A percentile compares a stretch with the other conserved stretches of the same genome.
These are phyloP conservation scores for Notocelia uddmanniana DNA, from an alignment of 2,888 invertebrate genomes.

Conservation along the genomic window DNA sequence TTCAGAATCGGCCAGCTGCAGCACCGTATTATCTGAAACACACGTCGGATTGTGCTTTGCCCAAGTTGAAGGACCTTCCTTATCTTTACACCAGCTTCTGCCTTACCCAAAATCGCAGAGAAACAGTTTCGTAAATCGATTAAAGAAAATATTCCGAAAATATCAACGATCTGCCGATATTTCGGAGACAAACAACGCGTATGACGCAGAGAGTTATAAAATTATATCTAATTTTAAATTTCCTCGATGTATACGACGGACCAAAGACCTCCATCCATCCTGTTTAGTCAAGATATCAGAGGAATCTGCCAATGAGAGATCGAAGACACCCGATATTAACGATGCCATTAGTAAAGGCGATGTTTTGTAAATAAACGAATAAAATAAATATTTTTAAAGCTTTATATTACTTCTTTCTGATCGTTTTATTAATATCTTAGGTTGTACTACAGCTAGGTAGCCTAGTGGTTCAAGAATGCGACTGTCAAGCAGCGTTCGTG, in stretches of 20 bases:
- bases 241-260: constrained; percentile 62
- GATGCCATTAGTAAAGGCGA: constrained; percentile 49
- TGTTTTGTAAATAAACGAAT: constrained; percentile 48
- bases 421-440: constrained; percentile 6
- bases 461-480: not conserved
- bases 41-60: constrained; percentile 30
- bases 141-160: constrained; percentile 66
- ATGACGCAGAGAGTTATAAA: constrained; percentile 53
- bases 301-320: constrained; percentile 58
- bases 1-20: constrained; percentile 33
- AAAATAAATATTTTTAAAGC: constrained; percentile 24
- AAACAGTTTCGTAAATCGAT: constrained; percentile 62
- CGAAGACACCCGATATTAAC: constrained; percentile 48
- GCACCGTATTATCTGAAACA: constrained; percentile 35
- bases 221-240: constrained; percentile 70
- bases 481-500: too few relatives aligned
- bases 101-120: constrained; percentile 73
- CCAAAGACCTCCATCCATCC: constrained; percentile 54
- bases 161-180: constrained; percentile 54
- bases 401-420: constrained; percentile 17
- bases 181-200: constrained; percentile 50
- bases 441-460: not conserved
- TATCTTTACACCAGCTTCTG: constrained; percentile 75
- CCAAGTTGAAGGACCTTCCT: constrained; percentile 50
- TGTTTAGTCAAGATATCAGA: constrained; percentile 65